Evolutionary conservation across 2,888 invertebrate genomes (phyloP), one percentile per base, ranked within the genome.

Genomic region (Cyclophora punctaria): DNA sequence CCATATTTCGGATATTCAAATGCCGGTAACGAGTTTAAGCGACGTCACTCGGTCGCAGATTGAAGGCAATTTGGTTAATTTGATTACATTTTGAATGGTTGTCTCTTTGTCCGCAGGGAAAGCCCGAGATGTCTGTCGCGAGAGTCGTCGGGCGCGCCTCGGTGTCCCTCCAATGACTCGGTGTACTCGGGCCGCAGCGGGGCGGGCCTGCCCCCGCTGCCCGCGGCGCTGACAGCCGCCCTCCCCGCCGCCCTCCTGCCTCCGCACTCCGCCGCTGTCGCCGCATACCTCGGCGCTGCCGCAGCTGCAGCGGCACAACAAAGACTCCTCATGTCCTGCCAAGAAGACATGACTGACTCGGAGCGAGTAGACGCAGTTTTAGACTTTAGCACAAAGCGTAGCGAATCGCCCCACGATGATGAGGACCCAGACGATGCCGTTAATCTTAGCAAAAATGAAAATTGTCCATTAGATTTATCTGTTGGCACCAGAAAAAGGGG

Each of bases 121-220:
- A 94, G 94, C 83, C 94, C 95, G 60, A 91, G 95, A 73, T 95
- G 95, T 84, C 92, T 95, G 63, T 95, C 95, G 51, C 91, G 95
- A 69, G 95, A 95, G 74, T 95, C 95, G 52, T 93, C 92, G 58
- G 92, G 92, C 59, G 91, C 90, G 63, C 92, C 92, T 57, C 92
- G 94, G 59, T 95, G 94, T 80, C 94, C 94, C 55, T 93, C 94
- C 51, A 92, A 92, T 71, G 94, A 94, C 77, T 93, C 94, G n/a
- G 89, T 93, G 69, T 92, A 93, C 72, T 93, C 93, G 45, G 93
- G 92, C 56, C 90, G 93, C 71, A 88, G 80, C 73, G 89, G 87
- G 68, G 90, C 89, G 60, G 84, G 83, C 37, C 71, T 84, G 41
- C 83, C 83, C 20, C 83, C 83, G 20, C 74, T 85, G 51, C 78